These are phyloP conservation scores for Lobophora halterata DNA, from an alignment of 2,888 invertebrate species.

Conservation along the genomic window DNA sequence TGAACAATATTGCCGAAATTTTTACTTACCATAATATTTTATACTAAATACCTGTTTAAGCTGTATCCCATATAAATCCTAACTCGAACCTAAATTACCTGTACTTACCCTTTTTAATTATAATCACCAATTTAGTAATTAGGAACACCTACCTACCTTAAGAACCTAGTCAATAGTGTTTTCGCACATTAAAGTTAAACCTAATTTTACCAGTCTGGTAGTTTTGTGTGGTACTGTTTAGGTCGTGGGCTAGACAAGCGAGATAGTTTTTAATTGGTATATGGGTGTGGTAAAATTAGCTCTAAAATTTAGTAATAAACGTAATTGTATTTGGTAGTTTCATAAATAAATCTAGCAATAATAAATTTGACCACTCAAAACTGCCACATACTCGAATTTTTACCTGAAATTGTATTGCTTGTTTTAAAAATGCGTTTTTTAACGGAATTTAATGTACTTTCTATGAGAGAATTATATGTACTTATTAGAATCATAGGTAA, in stretches of 20 bases:
- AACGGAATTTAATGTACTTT: slow-evolving; percentile 30
- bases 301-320: too few species aligned
- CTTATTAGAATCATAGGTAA: slow-evolving; percentile 19
- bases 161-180: too few species aligned
- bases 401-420: slow-evolving; percentile 53
- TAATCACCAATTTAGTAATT: too few species aligned
- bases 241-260: too few species aligned
- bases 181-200: too few species aligned
- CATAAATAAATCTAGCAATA: slow-evolving; percentile 37
- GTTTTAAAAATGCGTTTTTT: slow-evolving; percentile 27
- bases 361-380: slow-evolving; percentile 49
- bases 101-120: too few species aligned
- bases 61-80: slow-evolving; percentile 23
- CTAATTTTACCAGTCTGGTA: too few species aligned
- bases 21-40: slow-evolving; percentile 22
- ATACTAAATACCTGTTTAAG: slow-evolving; percentile 20
- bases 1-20: slow-evolving; percentile 24
- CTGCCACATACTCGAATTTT: slow-evolving; percentile 72
- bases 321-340: slow-evolving; percentile 16
- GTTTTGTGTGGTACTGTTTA: too few species aligned
- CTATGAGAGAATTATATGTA: slow-evolving; percentile 31
- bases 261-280: too few species aligned
- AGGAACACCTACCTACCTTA: too few species aligned
- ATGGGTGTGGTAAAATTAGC: too few species aligned
- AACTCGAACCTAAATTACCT: slow-evolving; percentile 37